Evolutionary conservation across 1,140 invertebrate species (phyloP).

Genomic region (Achroia grisella): DNA sequence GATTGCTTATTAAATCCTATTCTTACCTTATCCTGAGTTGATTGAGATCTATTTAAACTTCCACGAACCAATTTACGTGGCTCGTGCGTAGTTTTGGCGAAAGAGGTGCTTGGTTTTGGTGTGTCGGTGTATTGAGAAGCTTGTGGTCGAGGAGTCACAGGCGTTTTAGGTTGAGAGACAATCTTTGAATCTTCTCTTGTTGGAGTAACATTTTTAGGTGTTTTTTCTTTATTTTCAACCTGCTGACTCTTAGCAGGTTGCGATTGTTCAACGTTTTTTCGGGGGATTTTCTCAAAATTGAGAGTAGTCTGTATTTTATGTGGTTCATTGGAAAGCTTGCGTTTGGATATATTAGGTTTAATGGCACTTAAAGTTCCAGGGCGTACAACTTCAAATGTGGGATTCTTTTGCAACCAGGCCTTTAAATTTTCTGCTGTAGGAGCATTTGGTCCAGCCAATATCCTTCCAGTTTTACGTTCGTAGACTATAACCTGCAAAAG

Average conservation of each 20-base stretch:
- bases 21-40: conserved; percentile 22
- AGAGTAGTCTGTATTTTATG: conserved; percentile 67
- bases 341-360: conserved; percentile 46
- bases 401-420: conserved; percentile 89
- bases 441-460: conserved; percentile 84
- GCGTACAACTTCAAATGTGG: conserved; percentile 86
- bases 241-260: conserved; percentile 16
- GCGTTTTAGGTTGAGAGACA: conserved; percentile 24
- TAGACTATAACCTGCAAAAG: conserved; percentile 81
- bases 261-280: conserved; percentile 29
- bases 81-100: conserved; percentile 13
- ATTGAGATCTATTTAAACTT: conserved; percentile 11
- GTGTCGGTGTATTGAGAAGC: conserved; percentile 29
- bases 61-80: conserved; percentile 19
- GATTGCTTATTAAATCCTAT: conserved; percentile 5
- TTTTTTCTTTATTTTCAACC: neutral
- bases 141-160: conserved; percentile 28
- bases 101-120: conserved; percentile 37
- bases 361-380: conserved; percentile 74
- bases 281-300: conserved; percentile 57
- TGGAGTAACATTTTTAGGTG: conserved; percentile 23
- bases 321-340: conserved; percentile 34
- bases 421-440: conserved; percentile 85
- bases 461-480: conserved; percentile 84
- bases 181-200: conserved; percentile 31